phyloP scores from a whole-genome alignment of 2,113 vertebrate genomes.

The Danio rerio region DNA sequence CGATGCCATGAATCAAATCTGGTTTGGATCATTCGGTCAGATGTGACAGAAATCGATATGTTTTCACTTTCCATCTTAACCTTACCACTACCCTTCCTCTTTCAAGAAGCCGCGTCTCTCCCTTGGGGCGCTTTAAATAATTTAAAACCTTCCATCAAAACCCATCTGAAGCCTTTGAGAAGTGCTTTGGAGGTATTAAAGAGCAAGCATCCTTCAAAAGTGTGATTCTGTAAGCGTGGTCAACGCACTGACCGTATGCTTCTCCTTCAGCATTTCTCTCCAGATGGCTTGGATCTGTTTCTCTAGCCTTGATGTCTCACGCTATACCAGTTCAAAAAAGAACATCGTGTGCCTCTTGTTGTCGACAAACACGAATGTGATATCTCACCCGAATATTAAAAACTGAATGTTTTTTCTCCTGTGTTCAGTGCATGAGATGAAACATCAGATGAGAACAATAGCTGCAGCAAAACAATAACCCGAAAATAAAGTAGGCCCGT shows the following conservation, averaged over 20 bases:
- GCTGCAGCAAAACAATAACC: constrained; percentile 14
- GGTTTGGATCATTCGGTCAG: constrained; percentile 16
- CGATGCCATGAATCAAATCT: constrained; percentile 6
- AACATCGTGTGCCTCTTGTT: not conserved
- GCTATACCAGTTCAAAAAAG: not conserved
- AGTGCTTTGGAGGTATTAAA: not conserved
- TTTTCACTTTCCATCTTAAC: constrained; percentile 16
- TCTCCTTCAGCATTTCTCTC: not conserved
- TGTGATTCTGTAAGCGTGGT: not conserved
- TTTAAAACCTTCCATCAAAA: not conserved
- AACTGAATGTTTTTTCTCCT: constrained; percentile 13
- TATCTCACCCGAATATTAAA: constrained; percentile 10
- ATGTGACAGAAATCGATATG: not conserved
- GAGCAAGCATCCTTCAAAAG: not conserved
- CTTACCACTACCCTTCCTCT: constrained; percentile 6
- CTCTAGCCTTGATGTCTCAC: not conserved
- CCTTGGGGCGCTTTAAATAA: not conserved
- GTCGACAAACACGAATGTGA: constrained; percentile 2
- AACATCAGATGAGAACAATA: constrained; percentile 23
- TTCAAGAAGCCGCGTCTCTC: not conserved
- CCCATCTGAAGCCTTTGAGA: not conserved
- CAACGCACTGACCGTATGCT: not conserved
- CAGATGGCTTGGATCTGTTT: not conserved
- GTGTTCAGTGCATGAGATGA: not conserved
- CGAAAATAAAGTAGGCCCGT: not conserved